Evolutionary conservation across 2,888 invertebrate genomes (phyloP), one percentile per base, ranked within the genome.

Genomic region (Pomacea canaliculata): DNA sequence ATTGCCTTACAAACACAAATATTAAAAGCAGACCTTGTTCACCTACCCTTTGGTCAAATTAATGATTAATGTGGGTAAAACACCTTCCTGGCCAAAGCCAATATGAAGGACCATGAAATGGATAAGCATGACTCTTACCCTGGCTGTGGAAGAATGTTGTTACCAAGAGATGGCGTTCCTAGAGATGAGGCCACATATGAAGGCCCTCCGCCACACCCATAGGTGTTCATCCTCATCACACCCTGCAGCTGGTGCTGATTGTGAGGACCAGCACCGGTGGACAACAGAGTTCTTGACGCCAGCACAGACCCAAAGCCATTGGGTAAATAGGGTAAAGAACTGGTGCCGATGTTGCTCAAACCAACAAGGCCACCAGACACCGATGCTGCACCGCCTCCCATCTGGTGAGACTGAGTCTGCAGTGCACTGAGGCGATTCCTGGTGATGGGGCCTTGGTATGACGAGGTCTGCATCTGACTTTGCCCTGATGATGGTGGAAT

Each of bases 371-470:
- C 37, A 27, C 56, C 13, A 8, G 16, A 56, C 59, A 10, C 70
- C 13, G 23, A 23, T n/a, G 49, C n/a, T 8, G 4, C 48, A n/a
- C 48, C 49, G 16, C 46, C 19, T 16, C 23, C 73, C 27, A 19
- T 65, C 51, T 16, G 27, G 19, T 27, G 71, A 62, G 27, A 13
- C 59, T n/a, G 60, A 49, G 68, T 48, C 69, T 59, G 48, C 49
- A 59, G 23, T 18, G 56, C n/a, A 59, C 74, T 74, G 69, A 74
- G 48, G 7, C 74, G 74, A 37, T 74, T 74, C n/a, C 74, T 51
- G 18, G 74, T 74, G 46, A 74, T 46, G 13, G 74, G 74, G 37
- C 74, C 74, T 27, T 74, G 74, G 69, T 74, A 74, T 19, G 68
- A 46, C 13, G 63, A 12, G 59, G 46, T 8, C 23, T 37, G 60